Conservation (phyloP, 2,888 invertebrate species). For the Alloscopus bannaensis region DNA sequence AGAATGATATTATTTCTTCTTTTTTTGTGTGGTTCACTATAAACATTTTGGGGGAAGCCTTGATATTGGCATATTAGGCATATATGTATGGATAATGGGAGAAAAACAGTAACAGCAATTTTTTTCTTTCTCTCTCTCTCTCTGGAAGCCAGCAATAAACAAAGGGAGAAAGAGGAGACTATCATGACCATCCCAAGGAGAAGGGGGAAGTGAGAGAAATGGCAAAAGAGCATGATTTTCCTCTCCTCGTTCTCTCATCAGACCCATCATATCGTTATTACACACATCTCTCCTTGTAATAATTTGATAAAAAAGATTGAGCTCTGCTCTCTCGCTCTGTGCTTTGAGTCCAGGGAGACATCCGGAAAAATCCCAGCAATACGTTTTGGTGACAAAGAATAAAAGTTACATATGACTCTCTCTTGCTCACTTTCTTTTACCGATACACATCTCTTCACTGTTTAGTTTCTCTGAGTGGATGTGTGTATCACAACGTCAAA, state of each 20-base stretch:
- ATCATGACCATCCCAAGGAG: slow-evolving; percentile 19
- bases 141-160: slow-evolving; percentile 21
- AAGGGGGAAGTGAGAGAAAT: slow-evolving; percentile 11
- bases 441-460: too few relatives aligned
- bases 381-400: slow-evolving; percentile 16
- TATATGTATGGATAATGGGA: slow-evolving; percentile 2
- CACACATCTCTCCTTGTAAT: slow-evolving; percentile 54
- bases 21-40: too few relatives aligned
- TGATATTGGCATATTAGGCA: too few relatives aligned
- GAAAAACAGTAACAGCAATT: slow-evolving; percentile 14
- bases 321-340: slow-evolving; percentile 4
- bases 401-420: not conserved
- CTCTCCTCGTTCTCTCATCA: slow-evolving; percentile 48
- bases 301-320: slow-evolving; percentile 41
- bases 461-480: too few relatives aligned
- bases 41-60: too few relatives aligned
- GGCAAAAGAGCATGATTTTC: slow-evolving; percentile 8
- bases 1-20: too few relatives aligned
- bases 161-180: not conserved
- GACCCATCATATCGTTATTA: slow-evolving; percentile 51
- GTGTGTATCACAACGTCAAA: slow-evolving; percentile 38
- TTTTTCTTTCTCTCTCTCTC: slow-evolving; percentile 6
- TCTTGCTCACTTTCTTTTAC: not conserved
- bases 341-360: too few relatives aligned
- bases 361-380: not conserved